phyloP scores from a whole-genome alignment of 2,888 invertebrate genomes.

The Rugalucina vietnamica region DNA sequence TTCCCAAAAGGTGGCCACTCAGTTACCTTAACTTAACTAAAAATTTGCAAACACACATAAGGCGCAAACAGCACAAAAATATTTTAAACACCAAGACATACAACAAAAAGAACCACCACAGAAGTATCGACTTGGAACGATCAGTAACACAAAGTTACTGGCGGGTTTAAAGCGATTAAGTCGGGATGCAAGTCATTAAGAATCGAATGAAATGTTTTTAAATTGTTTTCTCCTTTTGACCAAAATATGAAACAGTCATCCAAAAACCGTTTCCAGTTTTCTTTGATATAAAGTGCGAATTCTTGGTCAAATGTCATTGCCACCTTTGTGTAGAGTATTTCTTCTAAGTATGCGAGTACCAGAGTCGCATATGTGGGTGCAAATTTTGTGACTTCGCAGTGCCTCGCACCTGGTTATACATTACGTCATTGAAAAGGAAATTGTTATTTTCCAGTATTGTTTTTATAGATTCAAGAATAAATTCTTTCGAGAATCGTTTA shows the following conservation, averaged over 20 bases:
- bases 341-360: neutral
- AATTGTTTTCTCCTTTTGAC: neutral
- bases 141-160: too few relatives aligned
- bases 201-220: neutral
- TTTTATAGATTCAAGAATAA: neutral
- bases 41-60: too few relatives aligned
- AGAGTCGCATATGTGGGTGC: neutral
- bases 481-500: neutral
- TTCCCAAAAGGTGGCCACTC: too few relatives aligned
- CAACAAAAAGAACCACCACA: too few relatives aligned
- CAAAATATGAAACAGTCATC: conserved; percentile 32
- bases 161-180: too few relatives aligned
- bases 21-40: too few relatives aligned
- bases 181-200: neutral
- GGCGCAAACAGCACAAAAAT: too few relatives aligned
- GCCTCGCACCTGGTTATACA: neutral
- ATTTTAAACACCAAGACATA: too few relatives aligned
- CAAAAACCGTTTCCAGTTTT: neutral
- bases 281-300: neutral
- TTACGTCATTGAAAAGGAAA: neutral
- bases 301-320: neutral
- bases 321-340: neutral
- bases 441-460: neutral
- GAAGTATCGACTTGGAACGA: too few relatives aligned
- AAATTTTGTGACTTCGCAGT: neutral